Base-by-base conservation (phyloP, 2,888 invertebrate species). In the Pandemis heparana region DNA sequence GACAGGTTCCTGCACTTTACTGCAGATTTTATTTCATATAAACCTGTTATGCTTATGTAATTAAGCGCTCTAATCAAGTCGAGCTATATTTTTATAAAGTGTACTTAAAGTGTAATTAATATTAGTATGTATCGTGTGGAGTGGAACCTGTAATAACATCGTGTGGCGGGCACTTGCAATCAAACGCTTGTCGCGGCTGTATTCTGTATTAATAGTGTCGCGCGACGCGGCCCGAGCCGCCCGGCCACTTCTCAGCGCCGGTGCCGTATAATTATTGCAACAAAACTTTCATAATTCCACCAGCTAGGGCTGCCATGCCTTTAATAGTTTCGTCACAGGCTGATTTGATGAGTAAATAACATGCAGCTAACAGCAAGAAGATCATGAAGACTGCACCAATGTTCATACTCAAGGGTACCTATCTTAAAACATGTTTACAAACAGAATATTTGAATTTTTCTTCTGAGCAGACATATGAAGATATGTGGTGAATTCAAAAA, bases 281-380 rank as follows among this genome's bases (percentile, higher is more conserved):
- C 87, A 85, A 89, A 90, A 89, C 89, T 90, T 90, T 90, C 90
- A 91, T 92, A 92, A 90, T 86, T 79, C 78, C 77, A 74, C 68
- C 83, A 23, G 64, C 64, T 70, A 74, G 74, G 74, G 74, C 69
- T 74, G 68, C 62, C 72, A 68, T 62, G 56, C 65, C 65, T 74
- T 74, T 74, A 70, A 74, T 74, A 74, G 74, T 74, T 65, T 74
- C 61, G 65, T 74, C 74, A 70, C 18, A 48, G 63, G 38, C 64
- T 56, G 59, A 59, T 48, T 63, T 73, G 63, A 73, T 69, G 59
- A 56, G 68, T 68, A 72, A 67, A 32, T 72, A 70, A 70, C 67
- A n/a, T 56, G 56, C 53, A 53, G 60, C 46, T 51, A 41, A 41
- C n/a, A 41, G 10, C 18, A 32, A n/a, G n/a, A n/a, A 16, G 53